Evolutionary conservation across 2,888 invertebrate genomes (phyloP).

Genomic region (Chironomus tentans): DNA sequence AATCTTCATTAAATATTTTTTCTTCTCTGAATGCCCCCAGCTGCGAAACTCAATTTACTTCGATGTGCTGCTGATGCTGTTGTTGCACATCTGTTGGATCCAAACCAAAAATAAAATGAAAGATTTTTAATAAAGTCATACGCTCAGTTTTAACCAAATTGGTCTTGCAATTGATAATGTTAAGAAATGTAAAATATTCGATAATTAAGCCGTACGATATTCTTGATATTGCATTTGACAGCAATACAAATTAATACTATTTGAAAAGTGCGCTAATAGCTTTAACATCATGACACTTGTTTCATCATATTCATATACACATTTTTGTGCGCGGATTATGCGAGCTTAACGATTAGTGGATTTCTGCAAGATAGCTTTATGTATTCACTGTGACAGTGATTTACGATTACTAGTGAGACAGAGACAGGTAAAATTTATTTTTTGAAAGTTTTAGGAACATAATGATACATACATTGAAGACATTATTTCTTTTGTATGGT

Average conservation of each 20-base stretch:
- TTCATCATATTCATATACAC: not conserved
- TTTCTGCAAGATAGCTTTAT: not conserved
- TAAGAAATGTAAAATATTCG: not conserved
- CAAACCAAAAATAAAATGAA: not conserved
- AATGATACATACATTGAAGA: not conserved
- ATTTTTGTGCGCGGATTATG: not conserved
- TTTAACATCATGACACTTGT: not conserved
- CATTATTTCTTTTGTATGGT: too few species aligned
- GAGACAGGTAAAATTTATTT: not conserved
- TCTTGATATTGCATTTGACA: too few species aligned
- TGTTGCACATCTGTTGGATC: constrained; percentile 12
- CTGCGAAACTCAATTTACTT: constrained; percentile 9
- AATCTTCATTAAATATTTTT: constrained; percentile 1
- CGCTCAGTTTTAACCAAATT: too few species aligned
- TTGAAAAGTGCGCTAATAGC: too few species aligned
- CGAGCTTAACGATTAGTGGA: not conserved
- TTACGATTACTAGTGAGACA: not conserved
- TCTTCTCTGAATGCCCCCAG: not conserved
- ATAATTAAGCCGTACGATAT: too few species aligned
- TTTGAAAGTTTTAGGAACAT: not conserved
- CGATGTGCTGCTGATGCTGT: not conserved
- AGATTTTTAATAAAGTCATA: not conserved
- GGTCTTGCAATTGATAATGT: too few species aligned
- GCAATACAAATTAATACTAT: too few species aligned
- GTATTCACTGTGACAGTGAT: not conserved